phyloP scores from a whole-genome alignment of 2,113 vertebrate genomes.

The Martes martes region DNA sequence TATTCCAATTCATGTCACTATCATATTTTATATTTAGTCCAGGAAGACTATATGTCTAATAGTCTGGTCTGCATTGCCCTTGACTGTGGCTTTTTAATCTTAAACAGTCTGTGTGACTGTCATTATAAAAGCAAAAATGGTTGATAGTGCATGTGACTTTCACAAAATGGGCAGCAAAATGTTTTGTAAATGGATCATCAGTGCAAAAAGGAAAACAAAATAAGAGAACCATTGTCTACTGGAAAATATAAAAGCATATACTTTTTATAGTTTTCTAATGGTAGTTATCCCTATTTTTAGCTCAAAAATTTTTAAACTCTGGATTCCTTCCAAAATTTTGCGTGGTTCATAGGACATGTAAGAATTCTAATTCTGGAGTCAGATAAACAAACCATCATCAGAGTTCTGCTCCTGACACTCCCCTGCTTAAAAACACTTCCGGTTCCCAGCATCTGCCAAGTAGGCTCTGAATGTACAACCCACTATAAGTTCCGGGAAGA shows the following conservation, averaged over 20 bases:
- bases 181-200: neutral
- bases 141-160: neutral
- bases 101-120: neutral
- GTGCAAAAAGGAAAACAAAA: neutral
- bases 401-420: neutral
- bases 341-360: slow-evolving; percentile 22
- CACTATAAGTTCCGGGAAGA: neutral
- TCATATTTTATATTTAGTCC: neutral
- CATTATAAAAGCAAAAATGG: neutral
- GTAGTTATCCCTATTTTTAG: slow-evolving; percentile 33
- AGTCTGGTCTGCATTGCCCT: neutral
- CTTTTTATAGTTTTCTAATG: neutral
- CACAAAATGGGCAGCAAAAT: neutral
- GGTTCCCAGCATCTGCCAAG: neutral
- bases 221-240: neutral
- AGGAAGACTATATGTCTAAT: neutral
- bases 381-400: neutral
- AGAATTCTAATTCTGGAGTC: slow-evolving; percentile 41
- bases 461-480: neutral
- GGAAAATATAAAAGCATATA: neutral
- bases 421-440: neutral
- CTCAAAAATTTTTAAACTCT: slow-evolving; percentile 37
- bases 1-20: neutral
- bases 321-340: slow-evolving; percentile 43
- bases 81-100: neutral